phyloP scores from a whole-genome alignment of 1,140 invertebrate genomes.

The Bilobella aurantiaca region DNA sequence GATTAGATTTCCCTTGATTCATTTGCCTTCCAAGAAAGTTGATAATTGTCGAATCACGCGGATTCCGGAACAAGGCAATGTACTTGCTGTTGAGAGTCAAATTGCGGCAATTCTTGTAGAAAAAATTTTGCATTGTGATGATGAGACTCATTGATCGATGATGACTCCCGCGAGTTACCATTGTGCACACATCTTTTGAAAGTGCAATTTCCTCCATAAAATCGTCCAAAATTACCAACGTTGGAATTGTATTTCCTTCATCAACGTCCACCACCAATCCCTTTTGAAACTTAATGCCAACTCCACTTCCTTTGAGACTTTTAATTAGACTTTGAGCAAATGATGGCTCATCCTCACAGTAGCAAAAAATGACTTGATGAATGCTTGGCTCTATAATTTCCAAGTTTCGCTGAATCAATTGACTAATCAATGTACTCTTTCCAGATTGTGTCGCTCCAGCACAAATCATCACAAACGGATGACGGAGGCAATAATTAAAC shows the following conservation, averaged over 20 bases:
- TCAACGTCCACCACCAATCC: not conserved
- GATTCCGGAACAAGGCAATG: constrained; percentile 18
- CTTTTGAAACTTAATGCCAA: no score
- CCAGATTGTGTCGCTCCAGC: constrained; percentile 15
- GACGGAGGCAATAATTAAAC: not conserved
- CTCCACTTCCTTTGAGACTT: no score
- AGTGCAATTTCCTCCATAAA: constrained; percentile 17
- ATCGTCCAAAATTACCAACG: constrained; percentile 20
- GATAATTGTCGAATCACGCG: not conserved
- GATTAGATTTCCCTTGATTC: constrained; percentile 19
- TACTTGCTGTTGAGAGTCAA: constrained; percentile 12
- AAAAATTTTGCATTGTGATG: constrained; percentile 10
- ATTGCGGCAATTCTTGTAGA: constrained; percentile 6
- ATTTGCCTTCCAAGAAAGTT: constrained; percentile 11
- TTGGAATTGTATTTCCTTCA: not conserved
- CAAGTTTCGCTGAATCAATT: constrained; percentile 7
- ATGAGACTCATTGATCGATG: constrained; percentile 17
- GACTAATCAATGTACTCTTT: constrained; percentile 3
- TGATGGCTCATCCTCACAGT: constrained; percentile 6
- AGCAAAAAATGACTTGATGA: constrained; percentile 16
- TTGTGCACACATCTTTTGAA: not conserved
- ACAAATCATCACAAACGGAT: not conserved
- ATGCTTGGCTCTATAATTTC: constrained; percentile 14
- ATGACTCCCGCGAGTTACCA: constrained; percentile 8
- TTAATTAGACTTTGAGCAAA: no score